Percentiles rank a stretch among this genome's conserved stretches.
Evolutionary conservation across 2,113 vertebrate species (phyloP).

Genomic region (Brachypodius melanocephalos): DNA sequence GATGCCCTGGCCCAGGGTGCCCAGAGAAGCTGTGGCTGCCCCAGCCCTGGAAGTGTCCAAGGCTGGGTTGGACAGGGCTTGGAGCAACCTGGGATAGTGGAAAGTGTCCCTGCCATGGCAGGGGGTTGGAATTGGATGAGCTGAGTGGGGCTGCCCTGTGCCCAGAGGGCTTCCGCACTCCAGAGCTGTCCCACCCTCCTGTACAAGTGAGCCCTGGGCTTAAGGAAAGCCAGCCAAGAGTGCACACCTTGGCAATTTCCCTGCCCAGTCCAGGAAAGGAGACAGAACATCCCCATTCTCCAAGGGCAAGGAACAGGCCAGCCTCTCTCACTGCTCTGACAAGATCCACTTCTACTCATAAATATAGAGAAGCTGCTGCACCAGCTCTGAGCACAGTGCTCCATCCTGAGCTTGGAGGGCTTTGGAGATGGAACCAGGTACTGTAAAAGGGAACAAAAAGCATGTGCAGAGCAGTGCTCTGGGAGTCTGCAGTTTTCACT

Average conservation of each 20-base stretch:
- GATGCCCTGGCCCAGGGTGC: background rate
- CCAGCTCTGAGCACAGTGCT: background rate
- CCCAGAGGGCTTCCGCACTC: background rate
- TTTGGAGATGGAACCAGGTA: background rate
- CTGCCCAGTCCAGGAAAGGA: background rate
- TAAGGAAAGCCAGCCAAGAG: background rate
- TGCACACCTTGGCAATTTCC: background rate
- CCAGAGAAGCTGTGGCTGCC: background rate
- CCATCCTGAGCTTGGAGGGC: background rate
- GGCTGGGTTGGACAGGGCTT: accelerated
- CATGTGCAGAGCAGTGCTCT: background rate
- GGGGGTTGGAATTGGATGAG: background rate
- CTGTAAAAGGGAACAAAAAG: background rate
- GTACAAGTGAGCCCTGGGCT: accelerated
- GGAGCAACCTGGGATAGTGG: background rate
- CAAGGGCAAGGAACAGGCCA: background rate
- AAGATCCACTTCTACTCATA: background rate
- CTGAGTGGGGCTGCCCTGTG: background rate
- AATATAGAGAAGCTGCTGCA: background rate
- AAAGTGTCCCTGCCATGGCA: background rate
- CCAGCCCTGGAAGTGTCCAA: background rate
- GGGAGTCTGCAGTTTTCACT: background rate
- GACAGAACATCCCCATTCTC: background rate
- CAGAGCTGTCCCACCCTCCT: background rate
- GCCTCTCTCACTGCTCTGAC: background rate